Evolutionary conservation across 2,113 vertebrate species (phyloP).

Genomic region (Amphiprion percula): DNA sequence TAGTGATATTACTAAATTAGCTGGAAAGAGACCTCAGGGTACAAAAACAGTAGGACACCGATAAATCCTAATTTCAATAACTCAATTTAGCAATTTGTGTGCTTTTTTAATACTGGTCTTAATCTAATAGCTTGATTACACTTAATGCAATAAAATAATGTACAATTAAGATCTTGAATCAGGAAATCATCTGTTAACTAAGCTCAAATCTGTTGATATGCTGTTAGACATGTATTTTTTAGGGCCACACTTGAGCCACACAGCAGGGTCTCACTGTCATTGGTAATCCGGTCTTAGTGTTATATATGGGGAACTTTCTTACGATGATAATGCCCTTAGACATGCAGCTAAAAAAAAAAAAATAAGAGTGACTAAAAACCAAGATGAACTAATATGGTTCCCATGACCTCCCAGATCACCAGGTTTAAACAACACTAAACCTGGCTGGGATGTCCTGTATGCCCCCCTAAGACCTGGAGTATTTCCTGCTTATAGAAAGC

Average conservation of each 20-base stretch:
- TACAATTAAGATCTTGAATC: not conserved
- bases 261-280: not conserved
- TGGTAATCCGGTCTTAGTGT: slow-evolving; percentile 3
- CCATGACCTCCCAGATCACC: slow-evolving; percentile 44
- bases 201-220: not conserved
- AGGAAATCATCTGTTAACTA: not conserved
- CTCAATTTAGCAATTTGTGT: too few relatives aligned
- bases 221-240: not conserved
- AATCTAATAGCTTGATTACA: not conserved
- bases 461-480: slow-evolving; percentile 29
- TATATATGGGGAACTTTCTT: not conserved
- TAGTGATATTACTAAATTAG: not conserved
- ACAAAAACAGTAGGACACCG: not conserved
- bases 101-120: not conserved
- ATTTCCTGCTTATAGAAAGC: slow-evolving; percentile 33
- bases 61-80: too few relatives aligned
- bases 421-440: slow-evolving; percentile 42
- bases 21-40: not conserved
- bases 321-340: slow-evolving; percentile 1
- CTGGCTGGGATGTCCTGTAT: slow-evolving; percentile 27
- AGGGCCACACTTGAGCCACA: not conserved
- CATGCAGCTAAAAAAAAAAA: not conserved
- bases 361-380: not conserved
- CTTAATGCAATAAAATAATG: not conserved
- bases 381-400: slow-evolving; percentile 13